Conservation (phyloP, 2,797 vertebrate genomes). For the Alfaro cultratus region DNA sequence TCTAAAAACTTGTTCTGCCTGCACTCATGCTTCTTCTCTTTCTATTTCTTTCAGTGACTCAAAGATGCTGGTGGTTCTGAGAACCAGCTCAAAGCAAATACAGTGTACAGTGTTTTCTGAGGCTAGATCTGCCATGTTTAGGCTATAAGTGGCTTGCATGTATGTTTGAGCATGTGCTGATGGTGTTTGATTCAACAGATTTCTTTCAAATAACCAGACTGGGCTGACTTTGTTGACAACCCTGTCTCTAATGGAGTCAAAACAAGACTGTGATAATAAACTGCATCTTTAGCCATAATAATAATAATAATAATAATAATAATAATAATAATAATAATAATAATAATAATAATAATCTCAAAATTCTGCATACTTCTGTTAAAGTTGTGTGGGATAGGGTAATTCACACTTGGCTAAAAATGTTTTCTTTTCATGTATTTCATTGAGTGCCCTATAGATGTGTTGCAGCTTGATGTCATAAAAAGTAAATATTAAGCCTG, state of each 20-base stretch:
- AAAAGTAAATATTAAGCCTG: too few species aligned
- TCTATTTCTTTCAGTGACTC: constrained; percentile 48
- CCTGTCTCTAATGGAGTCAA: constrained; percentile 7
- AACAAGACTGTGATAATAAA: constrained; percentile 6
- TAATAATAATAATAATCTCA: background rate
- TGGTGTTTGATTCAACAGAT: constrained; percentile 36
- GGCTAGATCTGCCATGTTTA: constrained; percentile 19
- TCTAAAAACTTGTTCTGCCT: constrained; percentile 49
- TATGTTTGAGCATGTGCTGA: constrained; percentile 20
- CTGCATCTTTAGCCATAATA: background rate
- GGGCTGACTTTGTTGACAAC: background rate
- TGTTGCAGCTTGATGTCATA: too few species aligned
- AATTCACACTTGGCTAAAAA: too few species aligned
- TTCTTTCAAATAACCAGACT: background rate
- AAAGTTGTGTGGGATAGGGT: background rate
- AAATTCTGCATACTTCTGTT: background rate
- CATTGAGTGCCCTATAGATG: too few species aligned
- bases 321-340: too few species aligned
- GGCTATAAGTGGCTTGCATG: constrained; percentile 23
- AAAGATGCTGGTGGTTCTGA: constrained; percentile 43
- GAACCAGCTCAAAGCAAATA: constrained; percentile 39
- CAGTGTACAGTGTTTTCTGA: constrained; percentile 37
- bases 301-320: too few species aligned
- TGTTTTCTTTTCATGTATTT: too few species aligned
- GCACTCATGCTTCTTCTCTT: constrained; percentile 45